phyloP scores from a whole-genome alignment of 2,113 vertebrate genomes.

The Nansenia antarctica region DNA sequence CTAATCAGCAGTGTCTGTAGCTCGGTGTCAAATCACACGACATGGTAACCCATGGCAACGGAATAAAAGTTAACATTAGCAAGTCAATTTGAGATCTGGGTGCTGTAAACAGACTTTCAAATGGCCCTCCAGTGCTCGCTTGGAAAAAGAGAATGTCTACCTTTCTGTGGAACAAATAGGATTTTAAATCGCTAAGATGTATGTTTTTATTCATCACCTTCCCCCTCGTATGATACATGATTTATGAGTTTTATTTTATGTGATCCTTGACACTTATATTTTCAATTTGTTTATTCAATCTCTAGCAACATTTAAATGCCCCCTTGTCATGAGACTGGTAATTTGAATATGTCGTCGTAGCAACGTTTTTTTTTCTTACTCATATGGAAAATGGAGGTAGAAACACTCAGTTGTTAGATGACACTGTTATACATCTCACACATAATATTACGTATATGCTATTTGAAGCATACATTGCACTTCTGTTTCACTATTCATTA shows the following conservation, averaged over 20 bases:
- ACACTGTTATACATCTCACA: neutral
- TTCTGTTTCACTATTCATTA: neutral
- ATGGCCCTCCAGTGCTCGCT: conserved; percentile 79
- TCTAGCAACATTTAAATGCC: neutral
- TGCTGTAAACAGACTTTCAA: conserved; percentile 94
- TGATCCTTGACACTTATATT: conserved; percentile 51
- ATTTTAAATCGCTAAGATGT: conserved; percentile 52
- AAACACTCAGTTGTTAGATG: neutral
- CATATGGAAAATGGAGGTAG: neutral
- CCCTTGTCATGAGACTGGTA: conserved; percentile 6
- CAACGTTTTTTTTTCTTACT: neutral
- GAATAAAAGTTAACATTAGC: conserved; percentile 99
- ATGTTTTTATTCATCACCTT: conserved; percentile 29
- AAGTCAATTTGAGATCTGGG: conserved; percentile 99
- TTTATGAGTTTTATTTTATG: conserved; percentile 35
- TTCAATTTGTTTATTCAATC: conserved; percentile 1
- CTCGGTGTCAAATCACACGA: conserved; percentile 99
- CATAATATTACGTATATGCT: neutral
- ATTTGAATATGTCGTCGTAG: conserved; percentile 5
- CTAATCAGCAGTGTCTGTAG: conserved; percentile 99
- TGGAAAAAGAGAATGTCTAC: conserved; percentile 68
- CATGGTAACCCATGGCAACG: conserved; percentile 99
- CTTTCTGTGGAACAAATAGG: conserved; percentile 49
- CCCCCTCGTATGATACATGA: conserved; percentile 11
- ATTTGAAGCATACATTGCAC: neutral